phyloP scores from a whole-genome alignment of 2,113 vertebrate genomes.

The Rhea americana region DNA sequence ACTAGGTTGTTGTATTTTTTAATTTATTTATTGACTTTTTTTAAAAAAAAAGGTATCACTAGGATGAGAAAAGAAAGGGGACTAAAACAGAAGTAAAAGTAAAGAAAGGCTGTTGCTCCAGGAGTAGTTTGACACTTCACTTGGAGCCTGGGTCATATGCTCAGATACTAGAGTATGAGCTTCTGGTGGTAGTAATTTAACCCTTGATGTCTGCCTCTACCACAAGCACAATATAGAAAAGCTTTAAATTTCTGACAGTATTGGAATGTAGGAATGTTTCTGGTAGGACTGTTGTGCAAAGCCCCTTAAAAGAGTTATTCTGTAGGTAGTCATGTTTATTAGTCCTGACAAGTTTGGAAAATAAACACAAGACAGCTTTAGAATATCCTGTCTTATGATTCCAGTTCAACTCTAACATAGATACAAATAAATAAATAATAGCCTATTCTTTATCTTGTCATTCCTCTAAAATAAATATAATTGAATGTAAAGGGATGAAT shows the following conservation, averaged over 20 bases:
- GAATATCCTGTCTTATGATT: not conserved
- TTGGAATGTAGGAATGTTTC: not conserved
- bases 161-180: not conserved
- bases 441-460: not conserved
- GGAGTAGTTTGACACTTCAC: not conserved
- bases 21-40: not conserved
- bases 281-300: not conserved
- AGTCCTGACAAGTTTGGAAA: not conserved
- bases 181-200: not conserved
- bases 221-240: not conserved
- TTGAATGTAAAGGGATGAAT: not conserved
- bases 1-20: not conserved
- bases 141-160: not conserved
- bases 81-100: not conserved
- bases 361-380: not conserved
- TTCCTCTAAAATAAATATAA: not conserved
- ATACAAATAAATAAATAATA: not conserved
- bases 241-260: not conserved
- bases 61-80: not conserved
- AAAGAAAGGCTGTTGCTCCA: not conserved
- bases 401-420: not conserved
- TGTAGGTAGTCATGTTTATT: not conserved
- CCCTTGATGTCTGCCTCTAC: not conserved
- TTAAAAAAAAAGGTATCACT: not conserved
- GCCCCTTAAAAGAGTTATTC: not conserved